Evolutionary conservation across 2,113 vertebrate species (phyloP).

Genomic region (Phainopepla nitens): DNA sequence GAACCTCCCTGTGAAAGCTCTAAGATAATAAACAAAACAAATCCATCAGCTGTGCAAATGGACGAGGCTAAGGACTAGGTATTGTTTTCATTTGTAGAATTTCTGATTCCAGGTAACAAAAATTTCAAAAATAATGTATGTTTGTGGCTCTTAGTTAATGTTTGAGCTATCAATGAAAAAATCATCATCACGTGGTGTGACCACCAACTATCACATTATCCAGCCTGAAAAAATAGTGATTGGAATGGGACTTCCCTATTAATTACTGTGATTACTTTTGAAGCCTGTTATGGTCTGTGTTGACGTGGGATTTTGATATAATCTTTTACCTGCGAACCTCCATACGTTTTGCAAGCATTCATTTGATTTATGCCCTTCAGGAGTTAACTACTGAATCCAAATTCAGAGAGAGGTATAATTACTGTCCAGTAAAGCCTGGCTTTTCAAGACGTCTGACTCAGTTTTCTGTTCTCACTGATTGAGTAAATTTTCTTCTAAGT

Average conservation of each 20-base stretch:
- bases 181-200: neutral
- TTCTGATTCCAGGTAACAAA: neutral
- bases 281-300: neutral
- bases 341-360: neutral
- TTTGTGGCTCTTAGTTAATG: neutral
- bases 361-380: neutral
- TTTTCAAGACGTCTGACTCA: neutral
- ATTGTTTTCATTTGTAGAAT: neutral
- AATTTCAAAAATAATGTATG: neutral
- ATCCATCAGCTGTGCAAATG: neutral
- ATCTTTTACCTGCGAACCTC: neutral
- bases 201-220: neutral
- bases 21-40: neutral
- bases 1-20: neutral
- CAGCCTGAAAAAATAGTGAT: neutral
- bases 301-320: neutral
- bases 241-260: neutral
- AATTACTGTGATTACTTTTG: neutral
- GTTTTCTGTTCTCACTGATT: neutral
- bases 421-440: neutral
- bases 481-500: neutral
- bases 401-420: neutral
- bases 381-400: neutral
- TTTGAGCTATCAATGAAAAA: neutral
- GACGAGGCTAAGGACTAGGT: neutral